These are phyloP conservation scores for Corvus hawaiiensis DNA, from an alignment of 2,113 vertebrate genomes.

Conservation along the genomic window DNA sequence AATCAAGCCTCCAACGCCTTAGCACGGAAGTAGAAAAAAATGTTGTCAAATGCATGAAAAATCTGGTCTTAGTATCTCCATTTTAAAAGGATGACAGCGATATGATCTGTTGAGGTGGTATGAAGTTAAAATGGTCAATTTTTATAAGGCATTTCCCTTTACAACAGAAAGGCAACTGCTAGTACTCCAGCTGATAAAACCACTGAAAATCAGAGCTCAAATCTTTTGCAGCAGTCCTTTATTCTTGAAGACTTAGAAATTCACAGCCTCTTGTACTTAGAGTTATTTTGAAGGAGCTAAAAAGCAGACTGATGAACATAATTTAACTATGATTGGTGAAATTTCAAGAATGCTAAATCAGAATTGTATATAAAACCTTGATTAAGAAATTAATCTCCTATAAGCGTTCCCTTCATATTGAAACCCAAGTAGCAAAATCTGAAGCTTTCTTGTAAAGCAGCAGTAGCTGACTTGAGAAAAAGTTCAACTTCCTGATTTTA, in stretches of 20 bases:
- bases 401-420: not conserved
- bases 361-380: constrained; percentile 19
- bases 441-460: constrained; percentile 2
- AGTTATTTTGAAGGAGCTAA: constrained; percentile 16
- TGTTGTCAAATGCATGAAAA: not conserved
- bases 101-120: not conserved
- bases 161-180: not conserved
- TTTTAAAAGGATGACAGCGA: not conserved
- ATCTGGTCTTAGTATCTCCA: not conserved
- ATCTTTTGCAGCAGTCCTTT: not conserved
- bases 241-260: not conserved
- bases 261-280: not conserved
- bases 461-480: not conserved
- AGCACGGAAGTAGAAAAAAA: not conserved
- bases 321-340: constrained; percentile 30
- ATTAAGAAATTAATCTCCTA: constrained; percentile 51
- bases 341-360: constrained; percentile 8
- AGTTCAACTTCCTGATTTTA: constrained; percentile 11
- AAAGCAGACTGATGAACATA: constrained; percentile 19
- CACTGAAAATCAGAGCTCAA: not conserved
- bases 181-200: not conserved
- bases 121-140: not conserved
- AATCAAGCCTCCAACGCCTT: not conserved
- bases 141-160: not conserved
- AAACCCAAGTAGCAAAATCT: constrained; percentile 7